These are phyloP conservation scores for Ophonus ardosiacus DNA, from an alignment of 2,888 invertebrate species.

Conservation along the genomic window DNA sequence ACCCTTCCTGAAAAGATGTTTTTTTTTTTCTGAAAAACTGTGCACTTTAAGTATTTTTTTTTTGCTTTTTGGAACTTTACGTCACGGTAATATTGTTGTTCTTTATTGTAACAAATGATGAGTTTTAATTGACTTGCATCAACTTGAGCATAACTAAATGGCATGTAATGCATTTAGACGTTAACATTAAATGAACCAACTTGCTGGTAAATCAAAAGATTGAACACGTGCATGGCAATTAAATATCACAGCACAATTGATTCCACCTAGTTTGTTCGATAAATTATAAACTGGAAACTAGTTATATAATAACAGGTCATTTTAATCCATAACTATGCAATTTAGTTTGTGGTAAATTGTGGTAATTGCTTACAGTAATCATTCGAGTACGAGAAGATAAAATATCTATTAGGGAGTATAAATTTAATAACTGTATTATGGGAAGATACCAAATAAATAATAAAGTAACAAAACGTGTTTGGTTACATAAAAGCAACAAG, in stretches of 20 bases:
- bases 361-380: conserved; percentile 8
- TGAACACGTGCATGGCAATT: not conserved
- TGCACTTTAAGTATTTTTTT: no score
- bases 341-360: conserved; percentile 22
- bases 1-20: no score
- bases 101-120: no score
- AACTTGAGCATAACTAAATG: no score
- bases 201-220: not conserved
- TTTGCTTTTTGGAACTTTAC: no score
- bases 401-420: conserved; percentile 10
- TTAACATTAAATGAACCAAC: not conserved
- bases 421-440: conserved; percentile 10
- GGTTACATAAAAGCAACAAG: not conserved
- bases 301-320: conserved; percentile 3
- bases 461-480: not conserved
- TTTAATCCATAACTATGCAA: conserved; percentile 9
- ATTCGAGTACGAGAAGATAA: not conserved
- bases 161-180: not conserved
- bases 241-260: not conserved
- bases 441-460: not conserved
- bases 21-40: no score
- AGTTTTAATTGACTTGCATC: no score
- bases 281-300: conserved; percentile 22
- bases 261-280: not conserved
- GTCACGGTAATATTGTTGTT: no score